These are phyloP conservation scores for Morphnarchus princeps DNA, from an alignment of 2,113 vertebrate species.

Conservation along the genomic window DNA sequence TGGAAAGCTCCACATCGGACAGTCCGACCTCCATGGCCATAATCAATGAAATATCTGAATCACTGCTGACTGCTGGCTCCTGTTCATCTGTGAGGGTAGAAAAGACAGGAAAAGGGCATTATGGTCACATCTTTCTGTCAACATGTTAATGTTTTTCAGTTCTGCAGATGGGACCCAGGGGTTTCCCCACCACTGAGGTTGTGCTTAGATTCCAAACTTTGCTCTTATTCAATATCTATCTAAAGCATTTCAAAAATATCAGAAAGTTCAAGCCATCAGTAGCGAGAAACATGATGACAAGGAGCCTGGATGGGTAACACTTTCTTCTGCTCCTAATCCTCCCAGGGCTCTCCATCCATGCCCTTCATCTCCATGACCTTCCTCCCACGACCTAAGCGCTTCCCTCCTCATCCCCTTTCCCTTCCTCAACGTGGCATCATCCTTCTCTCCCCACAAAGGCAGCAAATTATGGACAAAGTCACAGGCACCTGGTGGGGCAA, in stretches of 20 bases:
- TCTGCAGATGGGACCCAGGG: background rate
- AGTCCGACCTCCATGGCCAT: constrained; percentile 85
- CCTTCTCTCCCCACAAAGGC: background rate
- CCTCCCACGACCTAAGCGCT: background rate
- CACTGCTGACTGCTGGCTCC: constrained; percentile 87
- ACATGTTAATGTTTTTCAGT: rapidly evolving
- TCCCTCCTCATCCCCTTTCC: background rate
- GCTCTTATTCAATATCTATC: background rate
- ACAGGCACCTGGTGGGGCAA: background rate
- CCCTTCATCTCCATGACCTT: background rate
- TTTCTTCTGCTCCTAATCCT: background rate
- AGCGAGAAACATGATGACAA: background rate
- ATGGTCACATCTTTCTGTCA: background rate
- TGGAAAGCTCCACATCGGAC: constrained; percentile 86
- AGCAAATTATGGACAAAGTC: background rate
- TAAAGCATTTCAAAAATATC: background rate
- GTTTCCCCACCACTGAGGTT: background rate
- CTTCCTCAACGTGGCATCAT: background rate
- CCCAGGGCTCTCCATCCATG: background rate
- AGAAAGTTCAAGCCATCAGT: background rate
- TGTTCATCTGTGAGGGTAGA: constrained; percentile 81
- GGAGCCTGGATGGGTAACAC: background rate
- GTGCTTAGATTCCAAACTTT: background rate
- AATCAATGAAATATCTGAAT: constrained; percentile 88
- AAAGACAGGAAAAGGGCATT: constrained; percentile 15